A percentile compares a stretch with the other conserved stretches of the same genome.
phyloP scores from a whole-genome alignment of 2,797 vertebrate genomes.

The Acanthopagrus latus region DNA sequence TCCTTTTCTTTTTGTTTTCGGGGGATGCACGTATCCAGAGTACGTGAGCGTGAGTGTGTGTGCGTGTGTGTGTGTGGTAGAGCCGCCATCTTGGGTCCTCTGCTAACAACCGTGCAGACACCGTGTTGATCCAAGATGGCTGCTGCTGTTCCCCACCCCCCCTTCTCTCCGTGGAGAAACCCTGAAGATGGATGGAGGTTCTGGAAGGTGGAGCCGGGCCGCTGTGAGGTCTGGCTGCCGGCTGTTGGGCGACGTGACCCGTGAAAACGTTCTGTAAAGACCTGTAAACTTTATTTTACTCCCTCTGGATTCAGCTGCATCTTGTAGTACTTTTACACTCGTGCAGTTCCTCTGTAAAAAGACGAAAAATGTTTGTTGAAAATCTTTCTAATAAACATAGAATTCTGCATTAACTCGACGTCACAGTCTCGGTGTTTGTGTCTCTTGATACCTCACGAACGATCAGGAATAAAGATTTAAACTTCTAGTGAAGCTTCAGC shows the following conservation, averaged over 20 bases:
- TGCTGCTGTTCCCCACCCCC: conserved; percentile 5
- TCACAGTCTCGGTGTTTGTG: conserved; percentile 31
- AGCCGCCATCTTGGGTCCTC: conserved; percentile 52
- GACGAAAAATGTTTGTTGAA: conserved; percentile 69
- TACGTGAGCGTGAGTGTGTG: too few species aligned
- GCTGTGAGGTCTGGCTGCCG: conserved; percentile 16
- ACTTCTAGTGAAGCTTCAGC: not conserved
- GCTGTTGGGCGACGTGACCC: conserved; percentile 7
- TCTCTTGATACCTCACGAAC: not conserved
- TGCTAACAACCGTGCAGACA: conserved; percentile 34
- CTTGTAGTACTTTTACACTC: conserved; percentile 77
- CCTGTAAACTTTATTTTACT: conserved; percentile 39
- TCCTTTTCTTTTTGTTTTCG: conserved; percentile 14
- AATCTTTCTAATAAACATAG: conserved; percentile 87
- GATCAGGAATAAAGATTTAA: not conserved
- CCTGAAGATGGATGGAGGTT: conserved; percentile 5
- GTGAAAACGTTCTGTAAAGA: conserved; percentile 42
- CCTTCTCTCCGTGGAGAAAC: conserved; percentile 19
- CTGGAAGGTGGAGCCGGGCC: not conserved
- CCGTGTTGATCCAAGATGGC: conserved; percentile 49
- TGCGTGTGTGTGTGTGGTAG: conserved; percentile 15
- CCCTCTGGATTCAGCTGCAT: conserved; percentile 55
- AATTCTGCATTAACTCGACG: conserved; percentile 81
- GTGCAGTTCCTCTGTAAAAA: conserved; percentile 77
- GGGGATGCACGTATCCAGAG: conserved; percentile 37